Conservation (phyloP, 2,797 vertebrate genomes). For the Pipistrellus kuhlii region DNA sequence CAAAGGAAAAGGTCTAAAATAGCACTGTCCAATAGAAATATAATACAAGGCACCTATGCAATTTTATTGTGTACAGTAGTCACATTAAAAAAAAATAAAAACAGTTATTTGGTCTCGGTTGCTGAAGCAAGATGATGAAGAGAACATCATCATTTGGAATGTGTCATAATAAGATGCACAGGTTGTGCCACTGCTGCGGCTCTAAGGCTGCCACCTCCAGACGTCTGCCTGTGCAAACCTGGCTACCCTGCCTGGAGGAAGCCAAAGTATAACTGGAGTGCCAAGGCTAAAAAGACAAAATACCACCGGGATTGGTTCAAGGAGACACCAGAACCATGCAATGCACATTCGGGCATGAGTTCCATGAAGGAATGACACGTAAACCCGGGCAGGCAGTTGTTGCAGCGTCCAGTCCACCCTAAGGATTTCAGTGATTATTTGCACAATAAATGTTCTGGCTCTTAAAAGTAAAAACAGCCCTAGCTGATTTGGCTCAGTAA, state of each 20-base stretch:
- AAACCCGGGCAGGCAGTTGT: background rate
- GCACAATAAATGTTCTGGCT: background rate
- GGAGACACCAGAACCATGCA: background rate
- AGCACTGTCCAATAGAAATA: background rate
- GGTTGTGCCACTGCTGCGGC: background rate
- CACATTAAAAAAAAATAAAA: background rate
- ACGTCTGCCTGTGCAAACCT: background rate
- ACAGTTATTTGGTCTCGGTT: background rate
- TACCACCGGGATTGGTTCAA: background rate
- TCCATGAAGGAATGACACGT: background rate
- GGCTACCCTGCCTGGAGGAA: background rate
- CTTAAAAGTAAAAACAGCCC: background rate
- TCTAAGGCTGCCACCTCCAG: background rate
- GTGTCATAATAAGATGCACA: background rate
- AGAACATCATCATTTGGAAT: background rate
- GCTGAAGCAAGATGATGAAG: background rate
- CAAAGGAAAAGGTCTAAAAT: background rate
- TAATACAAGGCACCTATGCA: background rate
- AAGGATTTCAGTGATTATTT: background rate
- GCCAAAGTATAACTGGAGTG: background rate
- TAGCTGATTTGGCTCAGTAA: too few relatives aligned
- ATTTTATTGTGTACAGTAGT: conserved; percentile 1
- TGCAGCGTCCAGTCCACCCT: background rate
- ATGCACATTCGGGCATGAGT: background rate
- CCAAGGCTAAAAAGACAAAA: background rate